phyloP scores from a whole-genome alignment of 2,113 vertebrate genomes.

The Melanocharis versteri region DNA sequence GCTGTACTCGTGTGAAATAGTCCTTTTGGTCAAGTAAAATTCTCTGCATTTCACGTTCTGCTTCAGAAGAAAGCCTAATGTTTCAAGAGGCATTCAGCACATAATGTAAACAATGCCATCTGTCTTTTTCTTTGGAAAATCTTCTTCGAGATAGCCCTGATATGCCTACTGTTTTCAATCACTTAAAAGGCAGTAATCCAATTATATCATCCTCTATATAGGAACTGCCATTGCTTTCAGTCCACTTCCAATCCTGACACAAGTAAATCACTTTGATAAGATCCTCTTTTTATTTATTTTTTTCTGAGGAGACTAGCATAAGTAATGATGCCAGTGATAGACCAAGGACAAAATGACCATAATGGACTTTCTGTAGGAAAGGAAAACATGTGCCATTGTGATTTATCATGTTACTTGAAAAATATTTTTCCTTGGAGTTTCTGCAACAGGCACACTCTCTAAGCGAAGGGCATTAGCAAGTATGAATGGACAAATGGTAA shows the following conservation, averaged over 20 bases:
- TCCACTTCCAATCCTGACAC: slow-evolving; percentile 71
- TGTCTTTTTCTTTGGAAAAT: slow-evolving; percentile 67
- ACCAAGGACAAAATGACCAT: slow-evolving; percentile 71
- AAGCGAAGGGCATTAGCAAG: neutral
- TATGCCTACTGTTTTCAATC: slow-evolving; percentile 78
- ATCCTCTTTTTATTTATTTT: slow-evolving; percentile 49
- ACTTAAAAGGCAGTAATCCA: slow-evolving; percentile 79
- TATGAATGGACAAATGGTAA: neutral
- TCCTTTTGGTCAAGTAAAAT: neutral
- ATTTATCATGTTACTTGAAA: slow-evolving; percentile 44
- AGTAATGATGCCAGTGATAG: slow-evolving; percentile 67
- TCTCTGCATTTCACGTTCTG: slow-evolving; percentile 46
- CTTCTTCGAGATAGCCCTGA: slow-evolving; percentile 68
- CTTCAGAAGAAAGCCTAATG: slow-evolving; percentile 2
- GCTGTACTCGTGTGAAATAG: neutral
- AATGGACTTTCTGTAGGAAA: slow-evolving; percentile 55
- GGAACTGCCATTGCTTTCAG: slow-evolving; percentile 72
- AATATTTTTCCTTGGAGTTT: slow-evolving; percentile 49
- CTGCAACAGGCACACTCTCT: neutral
- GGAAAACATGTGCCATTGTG: slow-evolving; percentile 19
- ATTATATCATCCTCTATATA: slow-evolving; percentile 71
- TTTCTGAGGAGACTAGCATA: slow-evolving; percentile 59
- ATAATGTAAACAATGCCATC: slow-evolving; percentile 62
- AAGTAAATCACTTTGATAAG: slow-evolving; percentile 79
- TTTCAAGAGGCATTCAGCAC: slow-evolving; percentile 10